Evolutionary conservation across 2,888 invertebrate species (phyloP).

Genomic region (Cheilosia impressa): DNA sequence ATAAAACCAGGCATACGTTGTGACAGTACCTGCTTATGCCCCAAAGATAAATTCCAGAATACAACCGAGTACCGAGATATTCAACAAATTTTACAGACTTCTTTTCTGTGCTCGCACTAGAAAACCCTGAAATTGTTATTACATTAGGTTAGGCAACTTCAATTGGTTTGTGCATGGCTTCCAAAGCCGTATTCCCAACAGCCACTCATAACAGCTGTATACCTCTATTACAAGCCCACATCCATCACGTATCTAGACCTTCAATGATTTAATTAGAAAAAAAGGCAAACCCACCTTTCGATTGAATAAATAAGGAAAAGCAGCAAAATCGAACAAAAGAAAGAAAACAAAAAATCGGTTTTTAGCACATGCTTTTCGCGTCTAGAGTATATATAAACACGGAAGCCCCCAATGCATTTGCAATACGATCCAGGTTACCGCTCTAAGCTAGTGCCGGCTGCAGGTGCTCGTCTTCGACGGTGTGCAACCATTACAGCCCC

Average conservation of each 20-base stretch:
- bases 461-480: slow-evolving; percentile 29
- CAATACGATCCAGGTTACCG: slow-evolving; percentile 71
- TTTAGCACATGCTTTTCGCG: slow-evolving; percentile 45
- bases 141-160: no score
- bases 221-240: background rate
- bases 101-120: no score
- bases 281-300: slow-evolving; percentile 15
- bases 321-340: background rate
- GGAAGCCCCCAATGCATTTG: slow-evolving; percentile 70
- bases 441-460: slow-evolving; percentile 60
- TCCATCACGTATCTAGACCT: slow-evolving; percentile 43
- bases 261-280: slow-evolving; percentile 57
- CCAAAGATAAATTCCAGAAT: no score
- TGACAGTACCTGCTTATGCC: no score
- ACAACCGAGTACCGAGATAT: no score
- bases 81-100: no score
- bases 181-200: no score
- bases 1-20: no score
- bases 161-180: no score
- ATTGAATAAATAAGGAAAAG: slow-evolving; percentile 12
- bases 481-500: slow-evolving; percentile 58
- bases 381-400: slow-evolving; percentile 48
- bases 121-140: no score
- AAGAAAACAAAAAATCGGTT: slow-evolving; percentile 26
- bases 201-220: no score